Evolutionary conservation across 2,888 invertebrate genomes (phyloP), one percentile per base, ranked within the genome.

Genomic region (Stenolophus ochropezus): DNA sequence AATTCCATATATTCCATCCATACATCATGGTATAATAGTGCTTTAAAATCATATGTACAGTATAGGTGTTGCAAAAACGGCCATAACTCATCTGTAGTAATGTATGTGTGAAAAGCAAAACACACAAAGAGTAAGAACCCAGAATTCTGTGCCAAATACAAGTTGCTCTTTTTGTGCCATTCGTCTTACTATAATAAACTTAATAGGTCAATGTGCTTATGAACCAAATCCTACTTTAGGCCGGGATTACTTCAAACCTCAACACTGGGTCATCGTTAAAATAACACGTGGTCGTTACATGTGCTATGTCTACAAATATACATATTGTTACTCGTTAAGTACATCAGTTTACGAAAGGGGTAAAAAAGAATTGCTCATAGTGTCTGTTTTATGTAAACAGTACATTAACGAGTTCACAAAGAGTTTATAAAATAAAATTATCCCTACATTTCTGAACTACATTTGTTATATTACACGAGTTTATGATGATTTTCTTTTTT

Each of bases 151-250:
- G 61, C 61, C 61, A 65, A 65, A 25, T 65, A 25, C 61, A 65
- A 27, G 14, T 65, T 65, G 25, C 23, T 65, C 61, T 65, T 27
- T 65, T 65, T 65, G 2, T 14, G 16, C 27, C 27, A 65, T 65
- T 27, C n/a, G 25, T 65, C 61, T 65, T 65, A 16, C 25, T 65
- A 25, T 65, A 65, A 65, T 65, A 65, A 65, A 27, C 61, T 65
- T 65, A 65, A 65, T 65, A 65, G 61, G 14, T 27, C 61, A 65
- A 65, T 27, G 61, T 27, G 61, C 61, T 65, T 11, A 5, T 27
- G 27, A n/a, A 65, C 61, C 25, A 25, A 27, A 6, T 65, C 27
- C n/a, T 23, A n/a, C 23, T 27, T 27, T 11, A 21, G 21, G 6
- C 56, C 56, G 11, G 56, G 56, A 21, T 56, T 56, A 23, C 11